These are phyloP conservation scores for Sorex maritimensis DNA, from an alignment of 2,797 vertebrate genomes.

Conservation along the genomic window DNA sequence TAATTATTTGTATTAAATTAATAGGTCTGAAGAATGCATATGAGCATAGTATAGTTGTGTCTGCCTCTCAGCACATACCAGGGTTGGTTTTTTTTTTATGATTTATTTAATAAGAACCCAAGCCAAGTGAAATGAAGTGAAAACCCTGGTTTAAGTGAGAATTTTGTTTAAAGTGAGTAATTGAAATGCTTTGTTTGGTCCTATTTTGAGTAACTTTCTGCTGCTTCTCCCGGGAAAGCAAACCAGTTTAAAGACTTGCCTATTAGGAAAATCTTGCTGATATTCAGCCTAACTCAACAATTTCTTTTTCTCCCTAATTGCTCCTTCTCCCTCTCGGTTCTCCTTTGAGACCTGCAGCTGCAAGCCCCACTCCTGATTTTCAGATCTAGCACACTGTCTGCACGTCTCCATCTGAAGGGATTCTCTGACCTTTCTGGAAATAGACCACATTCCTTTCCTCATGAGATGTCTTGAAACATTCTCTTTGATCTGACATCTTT, in stretches of 20 bases:
- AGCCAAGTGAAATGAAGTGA: conserved; percentile 43
- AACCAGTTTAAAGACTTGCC: conserved; percentile 39
- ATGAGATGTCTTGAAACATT: not conserved
- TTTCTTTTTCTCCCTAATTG: conserved; percentile 65
- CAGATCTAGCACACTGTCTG: not conserved
- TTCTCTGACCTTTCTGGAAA: not conserved
- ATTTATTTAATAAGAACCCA: conserved; percentile 25
- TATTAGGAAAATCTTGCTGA: conserved; percentile 62
- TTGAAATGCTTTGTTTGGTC: conserved; percentile 21
- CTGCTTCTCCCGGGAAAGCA: conserved; percentile 46
- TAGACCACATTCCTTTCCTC: not conserved
- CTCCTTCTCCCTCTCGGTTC: not conserved
- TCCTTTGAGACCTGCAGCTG: not conserved
- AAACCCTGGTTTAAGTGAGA: conserved; percentile 20
- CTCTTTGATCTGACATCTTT: not conserved
- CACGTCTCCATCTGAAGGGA: not conserved
- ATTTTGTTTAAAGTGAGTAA: conserved; percentile 52
- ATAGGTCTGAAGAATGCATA: not conserved
- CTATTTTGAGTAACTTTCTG: conserved; percentile 64
- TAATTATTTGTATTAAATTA: not conserved
- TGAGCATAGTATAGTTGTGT: not conserved
- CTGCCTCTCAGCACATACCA: not conserved
- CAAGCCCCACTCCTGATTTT: not conserved
- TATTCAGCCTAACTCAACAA: conserved; percentile 53
- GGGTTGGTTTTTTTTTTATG: conserved; percentile 34